These are phyloP conservation scores for Hypomecis atomaria DNA, from an alignment of 2,888 invertebrate species.

Conservation along the genomic window DNA sequence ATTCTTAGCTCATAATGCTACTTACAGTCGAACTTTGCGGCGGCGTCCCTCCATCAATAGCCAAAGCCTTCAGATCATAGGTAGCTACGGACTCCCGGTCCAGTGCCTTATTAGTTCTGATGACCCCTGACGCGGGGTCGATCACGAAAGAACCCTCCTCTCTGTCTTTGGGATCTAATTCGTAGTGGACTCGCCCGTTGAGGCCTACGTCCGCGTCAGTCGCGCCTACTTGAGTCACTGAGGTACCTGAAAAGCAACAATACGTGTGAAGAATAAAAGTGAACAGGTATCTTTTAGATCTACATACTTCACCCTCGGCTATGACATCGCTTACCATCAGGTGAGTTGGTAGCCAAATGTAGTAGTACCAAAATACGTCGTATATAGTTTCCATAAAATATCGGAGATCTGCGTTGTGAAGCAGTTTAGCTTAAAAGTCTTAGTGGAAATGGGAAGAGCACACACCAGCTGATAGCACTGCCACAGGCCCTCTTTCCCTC, in stretches of 20 bases:
- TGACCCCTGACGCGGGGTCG: constrained; percentile 95
- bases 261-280: too few species aligned
- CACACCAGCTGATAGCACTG: too few species aligned
- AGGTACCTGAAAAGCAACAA: constrained; percentile 80
- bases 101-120: constrained; percentile 94
- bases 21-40: constrained; percentile 86
- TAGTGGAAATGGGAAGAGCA: too few species aligned
- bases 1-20: constrained; percentile 24
- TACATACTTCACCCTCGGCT: too few species aligned
- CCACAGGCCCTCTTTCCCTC: too few species aligned
- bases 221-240: constrained; percentile 91
- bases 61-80: constrained; percentile 94
- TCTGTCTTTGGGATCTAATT: constrained; percentile 88
- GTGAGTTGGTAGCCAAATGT: too few species aligned
- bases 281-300: too few species aligned
- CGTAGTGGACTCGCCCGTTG: constrained; percentile 94
- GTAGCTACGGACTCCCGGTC: constrained; percentile 95
- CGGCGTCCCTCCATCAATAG: constrained; percentile 95
- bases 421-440: too few species aligned
- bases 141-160: constrained; percentile 96
- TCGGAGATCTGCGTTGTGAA: too few species aligned
- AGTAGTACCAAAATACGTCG: too few species aligned
- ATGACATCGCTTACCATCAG: too few species aligned
- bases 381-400: too few species aligned
- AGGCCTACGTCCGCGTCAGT: constrained; percentile 94